Conservation (phyloP, 2,113 vertebrate species). For the Chunga burmeisteri region DNA sequence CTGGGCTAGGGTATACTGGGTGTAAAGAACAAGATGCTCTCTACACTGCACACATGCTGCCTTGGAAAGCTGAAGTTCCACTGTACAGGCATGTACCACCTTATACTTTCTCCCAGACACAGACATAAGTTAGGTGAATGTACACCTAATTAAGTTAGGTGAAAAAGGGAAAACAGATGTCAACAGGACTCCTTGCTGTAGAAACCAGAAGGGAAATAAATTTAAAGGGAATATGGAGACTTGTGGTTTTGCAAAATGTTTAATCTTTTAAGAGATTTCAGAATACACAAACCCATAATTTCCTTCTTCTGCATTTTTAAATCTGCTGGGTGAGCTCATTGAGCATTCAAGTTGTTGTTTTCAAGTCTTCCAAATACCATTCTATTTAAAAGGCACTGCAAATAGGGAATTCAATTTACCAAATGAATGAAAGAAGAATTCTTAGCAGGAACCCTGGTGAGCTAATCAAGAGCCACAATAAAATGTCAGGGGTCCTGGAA, state of each 20-base stretch:
- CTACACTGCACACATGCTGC: neutral
- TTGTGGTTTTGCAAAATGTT: neutral
- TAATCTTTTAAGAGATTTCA: neutral
- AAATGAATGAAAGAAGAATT: constrained; percentile 66
- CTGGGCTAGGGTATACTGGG: rapidly evolving
- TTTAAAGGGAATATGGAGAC: neutral
- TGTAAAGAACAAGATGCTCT: neutral
- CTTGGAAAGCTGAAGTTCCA: neutral
- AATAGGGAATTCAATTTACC: constrained; percentile 67
- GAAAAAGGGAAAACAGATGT: neutral
- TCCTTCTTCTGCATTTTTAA: neutral
- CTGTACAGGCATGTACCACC: rapidly evolving
- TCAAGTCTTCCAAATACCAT: constrained; percentile 58
- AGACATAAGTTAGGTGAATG: neutral
- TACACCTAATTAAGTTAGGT: neutral
- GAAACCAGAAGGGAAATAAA: neutral
- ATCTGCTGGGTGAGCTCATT: constrained; percentile 42
- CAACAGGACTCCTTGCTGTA: neutral
- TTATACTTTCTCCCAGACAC: neutral
- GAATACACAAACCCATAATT: neutral
- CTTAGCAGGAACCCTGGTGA: constrained; percentile 64
- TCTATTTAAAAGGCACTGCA: constrained; percentile 67
- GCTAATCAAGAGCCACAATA: constrained; percentile 71
- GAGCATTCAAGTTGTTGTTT: constrained; percentile 49
- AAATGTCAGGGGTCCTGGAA: constrained; percentile 66